These are phyloP conservation scores for Gadopsis bispinosus DNA, from an alignment of 2,797 vertebrate species.

Conservation along the genomic window DNA sequence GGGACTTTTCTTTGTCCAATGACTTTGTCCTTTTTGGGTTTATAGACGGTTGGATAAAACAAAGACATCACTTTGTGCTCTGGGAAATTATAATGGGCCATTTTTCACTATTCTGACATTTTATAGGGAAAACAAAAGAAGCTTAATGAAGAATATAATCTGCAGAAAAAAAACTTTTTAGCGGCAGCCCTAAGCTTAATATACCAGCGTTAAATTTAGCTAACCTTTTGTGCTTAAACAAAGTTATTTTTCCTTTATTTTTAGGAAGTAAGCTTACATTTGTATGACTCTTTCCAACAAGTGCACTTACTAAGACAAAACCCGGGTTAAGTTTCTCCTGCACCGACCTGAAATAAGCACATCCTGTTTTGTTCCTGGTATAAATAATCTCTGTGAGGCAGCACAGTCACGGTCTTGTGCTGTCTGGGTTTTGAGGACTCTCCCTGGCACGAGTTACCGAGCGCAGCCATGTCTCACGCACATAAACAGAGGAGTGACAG, in stretches of 20 bases:
- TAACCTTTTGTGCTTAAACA: background rate
- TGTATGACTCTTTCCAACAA: background rate
- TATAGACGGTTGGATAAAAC: background rate
- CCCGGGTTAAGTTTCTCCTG: background rate
- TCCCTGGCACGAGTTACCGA: conserved; percentile 36
- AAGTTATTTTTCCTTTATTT: background rate
- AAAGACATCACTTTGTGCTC: background rate
- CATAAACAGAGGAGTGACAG: conserved; percentile 42
- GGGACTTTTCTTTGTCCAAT: background rate
- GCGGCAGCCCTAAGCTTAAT: background rate
- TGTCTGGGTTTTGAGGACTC: conserved; percentile 32
- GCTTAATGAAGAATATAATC: background rate
- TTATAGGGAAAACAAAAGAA: background rate
- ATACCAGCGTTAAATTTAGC: background rate
- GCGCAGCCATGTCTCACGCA: conserved; percentile 38
- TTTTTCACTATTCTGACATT: background rate
- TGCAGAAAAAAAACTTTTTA: background rate
- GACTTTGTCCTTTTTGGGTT: no score
- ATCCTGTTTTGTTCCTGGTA: conserved; percentile 39
- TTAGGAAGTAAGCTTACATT: background rate
- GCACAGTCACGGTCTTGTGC: conserved; percentile 55
- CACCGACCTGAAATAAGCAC: conserved; percentile 1
- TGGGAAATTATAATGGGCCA: background rate
- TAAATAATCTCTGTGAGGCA: conserved; percentile 40
- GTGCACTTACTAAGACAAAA: conserved; percentile 6